Evolutionary conservation across 2,888 invertebrate genomes (phyloP), one percentile per base, ranked within the genome.

Genomic region (Lasioglossum calceatum): DNA sequence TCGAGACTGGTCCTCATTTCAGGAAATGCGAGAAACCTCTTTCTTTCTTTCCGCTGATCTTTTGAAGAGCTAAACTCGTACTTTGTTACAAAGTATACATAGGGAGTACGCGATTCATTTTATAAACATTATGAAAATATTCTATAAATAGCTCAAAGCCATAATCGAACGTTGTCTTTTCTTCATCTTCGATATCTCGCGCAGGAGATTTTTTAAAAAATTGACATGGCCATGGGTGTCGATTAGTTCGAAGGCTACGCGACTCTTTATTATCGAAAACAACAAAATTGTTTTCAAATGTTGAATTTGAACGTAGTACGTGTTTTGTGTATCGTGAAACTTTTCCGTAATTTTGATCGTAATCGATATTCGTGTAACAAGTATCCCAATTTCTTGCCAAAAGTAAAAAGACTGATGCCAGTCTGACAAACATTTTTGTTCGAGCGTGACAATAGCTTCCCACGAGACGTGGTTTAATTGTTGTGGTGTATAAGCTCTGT

Each of bases 361-460:
- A 50, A 76, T 61, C n/a, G 42, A 83, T 72, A 44, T 88, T 84
- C 64, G 72, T 61, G 64, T 54, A 47, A 81, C 67, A 61, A 82
- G 61, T 44, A 82, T 77, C 42, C 74, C 50, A 79, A 84, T 84
- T 85, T 90, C 89, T 89, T 90, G 89, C 90, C 90, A 86, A 84
- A 84, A 87, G 71, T 79, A 73, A 77, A 76, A 81, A 85, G 87
- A 90, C 89, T 89, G 89, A 84, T 27, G 23, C 19, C 78, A 81
- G 82, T 88, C 84, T 89, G 77, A 76, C 71, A 54, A 71, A 58
- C 50, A 77, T 44, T 64, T 78, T 67, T 23, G n/a, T 70, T 67
- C 71, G 50, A 44, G 75, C 10, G 23, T 50, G 44, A 74, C 58
- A 50, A 32, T 32, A 73, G 61, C 36, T 73, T 79, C 64, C 54